Evolutionary conservation across 2,113 vertebrate species (phyloP).

Genomic region (Barnardius zonarius): DNA sequence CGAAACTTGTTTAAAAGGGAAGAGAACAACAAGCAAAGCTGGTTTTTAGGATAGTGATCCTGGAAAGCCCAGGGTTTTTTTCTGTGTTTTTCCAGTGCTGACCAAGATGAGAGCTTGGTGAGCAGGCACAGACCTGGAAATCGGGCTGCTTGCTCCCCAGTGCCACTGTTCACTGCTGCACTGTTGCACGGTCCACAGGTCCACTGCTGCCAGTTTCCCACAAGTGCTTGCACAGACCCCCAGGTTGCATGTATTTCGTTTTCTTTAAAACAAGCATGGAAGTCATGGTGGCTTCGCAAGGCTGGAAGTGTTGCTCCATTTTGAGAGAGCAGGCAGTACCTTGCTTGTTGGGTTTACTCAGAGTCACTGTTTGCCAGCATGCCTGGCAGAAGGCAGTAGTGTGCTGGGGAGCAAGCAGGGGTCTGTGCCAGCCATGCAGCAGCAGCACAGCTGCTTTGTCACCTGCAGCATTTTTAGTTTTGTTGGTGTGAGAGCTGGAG

Average conservation of each 20-base stretch:
- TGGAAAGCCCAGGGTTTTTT: neutral
- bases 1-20: neutral
- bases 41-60: neutral
- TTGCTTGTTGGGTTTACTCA: neutral
- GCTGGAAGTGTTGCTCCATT: neutral
- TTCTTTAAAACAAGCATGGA: neutral
- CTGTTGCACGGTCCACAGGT: neutral
- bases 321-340: neutral
- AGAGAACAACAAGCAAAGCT: neutral
- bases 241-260: neutral
- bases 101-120: neutral
- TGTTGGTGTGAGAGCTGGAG: neutral
- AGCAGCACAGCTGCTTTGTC: neutral
- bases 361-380: neutral
- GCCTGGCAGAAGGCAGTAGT: neutral
- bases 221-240: neutral
- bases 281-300: accelerated
- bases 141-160: neutral
- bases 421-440: neutral
- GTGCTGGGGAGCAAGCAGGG: neutral
- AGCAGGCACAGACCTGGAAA: neutral
- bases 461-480: neutral
- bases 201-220: neutral
- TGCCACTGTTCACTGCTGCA: neutral
- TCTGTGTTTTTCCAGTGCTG: neutral